Evolutionary conservation across 2,113 vertebrate species (phyloP).

Genomic region (Tretioscincus oriximinensis): DNA sequence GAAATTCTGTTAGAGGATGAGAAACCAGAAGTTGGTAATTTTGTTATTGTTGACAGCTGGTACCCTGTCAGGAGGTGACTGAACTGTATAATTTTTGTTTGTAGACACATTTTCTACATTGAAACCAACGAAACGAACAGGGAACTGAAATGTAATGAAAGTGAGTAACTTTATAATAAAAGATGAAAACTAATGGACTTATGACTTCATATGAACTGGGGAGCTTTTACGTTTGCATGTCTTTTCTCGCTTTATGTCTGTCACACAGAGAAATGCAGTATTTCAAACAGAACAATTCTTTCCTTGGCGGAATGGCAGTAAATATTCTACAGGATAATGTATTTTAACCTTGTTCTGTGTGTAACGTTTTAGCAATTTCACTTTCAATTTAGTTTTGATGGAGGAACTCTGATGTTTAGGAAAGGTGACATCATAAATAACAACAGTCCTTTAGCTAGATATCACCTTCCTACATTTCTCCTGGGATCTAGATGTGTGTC

Average conservation of each 20-base stretch:
- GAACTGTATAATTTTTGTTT: neutral
- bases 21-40: no score
- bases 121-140: neutral
- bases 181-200: neutral
- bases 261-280: neutral
- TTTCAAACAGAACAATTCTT: neutral
- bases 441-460: neutral
- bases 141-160: neutral
- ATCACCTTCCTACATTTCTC: conserved; percentile 20
- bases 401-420: neutral
- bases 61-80: no score
- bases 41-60: no score
- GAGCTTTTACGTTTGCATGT: neutral
- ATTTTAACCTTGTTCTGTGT: neutral
- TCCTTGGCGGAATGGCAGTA: neutral
- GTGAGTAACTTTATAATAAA: neutral
- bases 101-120: neutral
- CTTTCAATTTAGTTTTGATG: conserved; percentile 6
- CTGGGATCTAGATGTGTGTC: neutral
- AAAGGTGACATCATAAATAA: conserved; percentile 23
- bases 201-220: neutral
- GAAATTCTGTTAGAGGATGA: no score
- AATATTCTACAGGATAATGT: conserved; percentile 18
- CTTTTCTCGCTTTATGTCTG: neutral
- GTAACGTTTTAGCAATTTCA: conserved; percentile 18